These are phyloP conservation scores for Ondatra zibethicus DNA, from an alignment of 2,113 vertebrate genomes.

Conservation along the genomic window DNA sequence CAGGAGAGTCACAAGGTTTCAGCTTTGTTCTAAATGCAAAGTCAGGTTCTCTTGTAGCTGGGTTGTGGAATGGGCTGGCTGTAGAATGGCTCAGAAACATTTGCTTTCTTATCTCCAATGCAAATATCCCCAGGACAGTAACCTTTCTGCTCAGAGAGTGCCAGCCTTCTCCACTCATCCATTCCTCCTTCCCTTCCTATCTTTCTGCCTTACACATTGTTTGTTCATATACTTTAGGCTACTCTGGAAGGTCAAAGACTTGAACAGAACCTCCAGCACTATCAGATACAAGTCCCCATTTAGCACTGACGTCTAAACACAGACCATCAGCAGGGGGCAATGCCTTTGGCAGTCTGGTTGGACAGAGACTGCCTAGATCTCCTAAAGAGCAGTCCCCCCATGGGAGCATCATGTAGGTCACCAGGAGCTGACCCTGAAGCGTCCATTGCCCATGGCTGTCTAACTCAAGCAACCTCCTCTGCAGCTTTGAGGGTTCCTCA, in stretches of 20 bases:
- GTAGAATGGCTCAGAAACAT: not conserved
- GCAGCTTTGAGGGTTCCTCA: not conserved
- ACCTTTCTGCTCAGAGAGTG: not conserved
- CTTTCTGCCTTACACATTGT: not conserved
- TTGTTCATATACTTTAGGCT: not conserved
- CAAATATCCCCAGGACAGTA: not conserved
- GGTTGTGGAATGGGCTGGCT: not conserved
- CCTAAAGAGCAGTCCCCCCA: not conserved
- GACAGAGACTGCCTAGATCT: too few relatives aligned
- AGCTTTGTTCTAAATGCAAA: not conserved
- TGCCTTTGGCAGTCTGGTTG: not conserved
- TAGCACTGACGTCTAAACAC: not conserved
- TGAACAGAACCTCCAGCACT: not conserved
- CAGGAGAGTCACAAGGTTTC: fast-evolving
- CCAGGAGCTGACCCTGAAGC: not conserved
- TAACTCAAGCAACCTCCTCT: not conserved
- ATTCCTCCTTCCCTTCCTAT: not conserved
- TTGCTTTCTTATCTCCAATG: not conserved
- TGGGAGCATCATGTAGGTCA: not conserved
- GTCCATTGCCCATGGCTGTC: fast-evolving
- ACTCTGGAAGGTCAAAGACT: not conserved
- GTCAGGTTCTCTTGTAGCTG: not conserved
- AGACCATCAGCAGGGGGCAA: not conserved
- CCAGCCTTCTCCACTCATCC: not conserved
- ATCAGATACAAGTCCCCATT: not conserved